Conservation (phyloP, 2,888 invertebrate genomes). For the Zele albiditarsus region DNA sequence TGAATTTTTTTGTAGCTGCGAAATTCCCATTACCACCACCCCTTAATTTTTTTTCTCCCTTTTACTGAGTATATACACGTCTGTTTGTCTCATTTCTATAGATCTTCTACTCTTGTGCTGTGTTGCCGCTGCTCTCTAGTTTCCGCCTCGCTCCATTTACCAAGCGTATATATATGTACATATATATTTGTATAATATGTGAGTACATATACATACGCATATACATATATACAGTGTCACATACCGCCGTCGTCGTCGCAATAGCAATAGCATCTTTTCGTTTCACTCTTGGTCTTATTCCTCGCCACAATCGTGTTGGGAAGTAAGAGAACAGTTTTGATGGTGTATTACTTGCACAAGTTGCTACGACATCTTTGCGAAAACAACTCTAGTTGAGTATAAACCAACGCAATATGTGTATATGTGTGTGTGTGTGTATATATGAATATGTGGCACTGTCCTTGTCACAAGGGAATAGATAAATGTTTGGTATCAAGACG, state of each 20-base stretch:
- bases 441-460: not conserved
- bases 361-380: not conserved
- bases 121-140: conserved; percentile 14
- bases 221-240: not conserved
- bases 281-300: not conserved
- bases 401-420: not conserved
- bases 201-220: not conserved
- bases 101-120: conserved; percentile 20
- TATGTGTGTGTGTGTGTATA: not conserved
- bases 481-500: not conserved
- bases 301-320: not conserved
- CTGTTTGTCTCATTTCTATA: conserved; percentile 20
- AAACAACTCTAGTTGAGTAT: not conserved
- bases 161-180: not conserved
- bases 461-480: not conserved
- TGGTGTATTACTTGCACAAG: conserved; percentile 11
- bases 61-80: not conserved
- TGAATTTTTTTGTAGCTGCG: conserved; percentile 27
- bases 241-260: not conserved
- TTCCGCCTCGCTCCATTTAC: conserved; percentile 26
- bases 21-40: conserved; percentile 36
- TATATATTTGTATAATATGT: conserved; percentile 6
- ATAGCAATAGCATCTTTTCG: not conserved
- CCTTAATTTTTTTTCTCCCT: conserved; percentile 19
- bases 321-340: conserved; percentile 16